Base-by-base conservation (phyloP, 1,140 invertebrate genomes). In the Halictus rubicundus region DNA sequence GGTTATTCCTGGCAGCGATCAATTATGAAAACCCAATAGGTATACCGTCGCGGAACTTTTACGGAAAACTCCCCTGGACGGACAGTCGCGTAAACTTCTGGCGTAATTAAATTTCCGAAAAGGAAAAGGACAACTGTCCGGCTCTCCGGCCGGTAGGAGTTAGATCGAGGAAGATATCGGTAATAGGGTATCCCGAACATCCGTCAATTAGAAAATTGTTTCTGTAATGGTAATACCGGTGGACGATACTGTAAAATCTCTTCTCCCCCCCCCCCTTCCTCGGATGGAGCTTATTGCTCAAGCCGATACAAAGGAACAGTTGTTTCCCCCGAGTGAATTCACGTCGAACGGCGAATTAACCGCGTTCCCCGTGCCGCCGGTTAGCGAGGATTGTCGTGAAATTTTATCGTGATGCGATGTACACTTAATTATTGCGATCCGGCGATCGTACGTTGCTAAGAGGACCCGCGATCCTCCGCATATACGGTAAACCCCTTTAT, bases 401-500 rank as follows among this genome's bases (percentile, higher is more conserved):
- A 79, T 73, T 79, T 74, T 66, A 79, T 79, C 78, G 78, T 32
- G 60, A 71, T 72, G 32, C 72, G 61, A 81, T 72, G 78, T 68
- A 84, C 78, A 61, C 37, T 85, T 85, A 85, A 85, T 84, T 84
- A 82, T 84, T 84, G 82, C 54, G 71, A 81, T 84, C 68, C 70
- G 4, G 25, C 27, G 64, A 74, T 79, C 78, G 78, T 79, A 74
- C 63, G 52, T 79, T 79, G 66, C 63, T 52, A 8, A 63, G n/a
- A 57, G 60, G 77, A 23, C 61, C 21, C 25, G 49, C 82, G 64
- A 63, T 64, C 77, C 68, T 66, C 49, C 63, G 81, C 77, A 61
- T 79, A 83, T 86, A 85, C 82, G 80, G 82, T 70, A 65, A 80
- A 70, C 66, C 78, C 76, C 80, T 88, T 89, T 88, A 89, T 88